These are phyloP conservation scores for Dermochelys coriacea DNA, from an alignment of 2,797 vertebrate genomes.

Conservation along the genomic window DNA sequence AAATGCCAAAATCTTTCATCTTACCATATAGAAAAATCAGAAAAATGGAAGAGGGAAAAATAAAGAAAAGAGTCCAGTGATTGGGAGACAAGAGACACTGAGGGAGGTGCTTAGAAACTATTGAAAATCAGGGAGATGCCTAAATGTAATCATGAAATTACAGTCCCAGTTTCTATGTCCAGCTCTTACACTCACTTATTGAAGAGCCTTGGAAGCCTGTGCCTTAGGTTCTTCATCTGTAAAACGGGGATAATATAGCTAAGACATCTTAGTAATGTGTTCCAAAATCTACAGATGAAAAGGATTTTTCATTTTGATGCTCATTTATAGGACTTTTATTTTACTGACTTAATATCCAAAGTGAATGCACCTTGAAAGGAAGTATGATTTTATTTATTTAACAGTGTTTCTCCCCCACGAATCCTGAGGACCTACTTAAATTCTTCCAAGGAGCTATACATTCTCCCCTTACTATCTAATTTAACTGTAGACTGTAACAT, in stretches of 20 bases:
- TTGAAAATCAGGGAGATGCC: background rate
- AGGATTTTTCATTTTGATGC: background rate
- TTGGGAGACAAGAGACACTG: background rate
- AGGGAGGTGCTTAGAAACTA: background rate
- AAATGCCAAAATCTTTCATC: background rate
- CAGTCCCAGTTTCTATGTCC: background rate
- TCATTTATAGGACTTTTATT: constrained; percentile 28
- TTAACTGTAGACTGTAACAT: background rate
- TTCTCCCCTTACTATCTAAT: background rate
- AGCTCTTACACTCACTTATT: background rate
- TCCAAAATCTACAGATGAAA: constrained; percentile 14
- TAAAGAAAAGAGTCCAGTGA: background rate
- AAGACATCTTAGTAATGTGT: background rate
- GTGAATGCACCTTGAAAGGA: constrained; percentile 12
- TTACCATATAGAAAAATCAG: background rate
- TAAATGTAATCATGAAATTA: background rate
- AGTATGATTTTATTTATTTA: background rate
- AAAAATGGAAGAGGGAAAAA: background rate
- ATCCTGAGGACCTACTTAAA: background rate
- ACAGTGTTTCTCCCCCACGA: background rate
- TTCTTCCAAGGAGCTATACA: background rate
- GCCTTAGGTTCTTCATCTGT: background rate
- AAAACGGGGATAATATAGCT: background rate
- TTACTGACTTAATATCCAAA: constrained; percentile 11
- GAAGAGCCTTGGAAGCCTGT: background rate